phyloP scores from a whole-genome alignment of 2,797 vertebrate genomes.

The Falco berigora region DNA sequence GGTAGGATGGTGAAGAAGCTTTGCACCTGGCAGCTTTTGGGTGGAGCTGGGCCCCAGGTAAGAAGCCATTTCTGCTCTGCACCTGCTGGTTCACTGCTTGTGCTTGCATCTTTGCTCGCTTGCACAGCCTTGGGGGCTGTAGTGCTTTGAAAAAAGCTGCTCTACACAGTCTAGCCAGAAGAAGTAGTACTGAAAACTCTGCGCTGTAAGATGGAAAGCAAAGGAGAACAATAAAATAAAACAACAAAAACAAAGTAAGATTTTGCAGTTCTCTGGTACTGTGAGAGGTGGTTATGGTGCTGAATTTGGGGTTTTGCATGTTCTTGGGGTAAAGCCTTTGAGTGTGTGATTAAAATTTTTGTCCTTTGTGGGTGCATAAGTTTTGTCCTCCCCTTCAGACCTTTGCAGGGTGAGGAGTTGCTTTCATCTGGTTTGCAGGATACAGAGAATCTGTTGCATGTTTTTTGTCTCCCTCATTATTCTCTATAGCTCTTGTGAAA shows the following conservation, averaged over 20 bases:
- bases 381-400: not conserved
- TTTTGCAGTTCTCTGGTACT: not conserved
- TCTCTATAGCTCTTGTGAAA: not conserved
- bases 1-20: not conserved
- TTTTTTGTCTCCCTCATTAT: not conserved
- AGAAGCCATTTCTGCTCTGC: not conserved
- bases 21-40: not conserved
- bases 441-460: not conserved
- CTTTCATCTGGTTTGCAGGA: not conserved
- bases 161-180: not conserved
- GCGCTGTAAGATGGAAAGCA: too few relatives aligned
- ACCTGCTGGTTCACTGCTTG: fast-evolving
- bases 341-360: not conserved
- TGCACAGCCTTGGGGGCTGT: fast-evolving
- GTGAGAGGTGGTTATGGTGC: not conserved
- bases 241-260: not conserved
- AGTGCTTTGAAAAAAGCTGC: not conserved
- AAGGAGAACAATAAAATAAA: too few relatives aligned
- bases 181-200: not conserved
- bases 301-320: not conserved
- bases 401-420: not conserved
- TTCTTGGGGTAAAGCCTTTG: not conserved
- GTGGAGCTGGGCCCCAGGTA: too few relatives aligned
- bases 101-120: fast-evolving
- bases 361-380: not conserved